Base-by-base conservation (phyloP, 2,113 vertebrate genomes). In the Megalops atlanticus region DNA sequence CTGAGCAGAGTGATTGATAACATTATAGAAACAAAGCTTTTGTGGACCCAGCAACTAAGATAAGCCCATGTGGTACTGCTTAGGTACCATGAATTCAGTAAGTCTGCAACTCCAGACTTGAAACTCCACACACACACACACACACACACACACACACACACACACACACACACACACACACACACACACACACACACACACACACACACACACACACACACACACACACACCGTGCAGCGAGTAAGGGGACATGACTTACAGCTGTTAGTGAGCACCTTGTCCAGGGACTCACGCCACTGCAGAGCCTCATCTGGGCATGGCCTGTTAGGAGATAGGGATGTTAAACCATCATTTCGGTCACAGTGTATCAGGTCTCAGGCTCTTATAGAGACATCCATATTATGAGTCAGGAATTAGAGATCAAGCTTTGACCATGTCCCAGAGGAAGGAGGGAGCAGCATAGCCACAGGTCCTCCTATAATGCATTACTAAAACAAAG, bases 231-330 rank as follows among this genome's bases (percentile, higher is more conserved):
- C n/a, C n/a, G n/a, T n/a, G n/a, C n/a, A n/a, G n/a, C n/a, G n/a
- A n/a, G n/a, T 45, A 14, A 14, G 43, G 43, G 70, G 52, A 38
- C 14, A 21, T 49, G 24, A 92, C 95, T 95, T 81, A 96, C 95
- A 94, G 74, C 86, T 89, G 81, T 91, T 94, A 81, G 93, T 90
- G 86, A 96, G 89, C 49, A 96, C 89, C 76, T 92, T 94, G 84
- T 95, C 95, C 91, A 96, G 85, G 83, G 94, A 95, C 24, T 94
- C 94, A 0, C 86, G 89, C 94, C 95, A 96, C 76, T 94, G 93
- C 77, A 91, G 82, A 72, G 86, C 92, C 77, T 96, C 93, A 0
- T 94, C 91, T 0, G 39, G 83, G 0, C 88, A 89, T 0, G 94
- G 93, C 78, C 95, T 96, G 80, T 24, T 71, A 38, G n/a, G n/a